phyloP scores from a whole-genome alignment of 2,113 vertebrate genomes.

The Xenopus borealis region DNA sequence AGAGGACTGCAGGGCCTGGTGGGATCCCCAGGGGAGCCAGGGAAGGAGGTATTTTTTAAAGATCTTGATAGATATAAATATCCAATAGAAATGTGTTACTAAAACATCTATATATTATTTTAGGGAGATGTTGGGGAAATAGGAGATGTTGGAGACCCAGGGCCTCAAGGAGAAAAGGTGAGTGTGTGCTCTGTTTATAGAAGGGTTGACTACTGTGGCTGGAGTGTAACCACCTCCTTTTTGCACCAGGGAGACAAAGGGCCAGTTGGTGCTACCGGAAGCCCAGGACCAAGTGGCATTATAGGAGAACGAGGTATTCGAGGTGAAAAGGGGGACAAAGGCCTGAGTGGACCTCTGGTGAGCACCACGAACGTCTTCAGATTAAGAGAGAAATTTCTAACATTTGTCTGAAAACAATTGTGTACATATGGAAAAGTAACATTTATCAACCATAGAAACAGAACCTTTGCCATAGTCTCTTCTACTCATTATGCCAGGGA shows the following conservation, averaged over 20 bases:
- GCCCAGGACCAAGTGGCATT: slow-evolving; percentile 67
- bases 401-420: too few species aligned
- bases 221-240: neutral
- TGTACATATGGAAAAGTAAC: too few species aligned
- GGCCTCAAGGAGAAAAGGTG: slow-evolving; percentile 72
- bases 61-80: too few species aligned
- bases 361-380: slow-evolving; percentile 48
- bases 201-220: neutral
- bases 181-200: neutral
- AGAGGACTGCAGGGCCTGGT: slow-evolving; percentile 61
- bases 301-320: slow-evolving; percentile 63
- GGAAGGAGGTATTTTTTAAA: slow-evolving; percentile 69
- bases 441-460: too few species aligned
- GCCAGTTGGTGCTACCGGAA: slow-evolving; percentile 63
- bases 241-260: slow-evolving; percentile 70
- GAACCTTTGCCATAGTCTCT: too few species aligned
- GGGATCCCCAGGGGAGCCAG: slow-evolving; percentile 62
- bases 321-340: slow-evolving; percentile 75
- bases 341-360: slow-evolving; percentile 69
- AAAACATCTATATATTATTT: neutral
- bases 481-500: too few species aligned
- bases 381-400: neutral
- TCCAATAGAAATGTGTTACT: too few species aligned
- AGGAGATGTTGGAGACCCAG: slow-evolving; percentile 69
- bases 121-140: slow-evolving; percentile 58